Conservation (phyloP, 2,113 vertebrate species). For the Herpailurus yagouaroundi region DNA sequence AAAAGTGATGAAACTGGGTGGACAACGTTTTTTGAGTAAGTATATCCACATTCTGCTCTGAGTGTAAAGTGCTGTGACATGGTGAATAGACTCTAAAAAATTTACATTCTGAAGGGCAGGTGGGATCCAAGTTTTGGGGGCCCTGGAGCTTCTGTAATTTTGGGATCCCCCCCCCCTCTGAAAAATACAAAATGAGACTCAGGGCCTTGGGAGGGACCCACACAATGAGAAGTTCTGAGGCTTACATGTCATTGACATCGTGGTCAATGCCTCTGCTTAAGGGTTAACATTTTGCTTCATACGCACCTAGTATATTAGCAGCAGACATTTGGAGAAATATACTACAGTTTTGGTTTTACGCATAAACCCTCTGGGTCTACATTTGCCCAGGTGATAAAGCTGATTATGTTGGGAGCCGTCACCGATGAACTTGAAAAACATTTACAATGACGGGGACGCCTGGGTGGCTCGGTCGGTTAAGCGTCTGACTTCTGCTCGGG, state of each 20-base stretch:
- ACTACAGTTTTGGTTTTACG: neutral
- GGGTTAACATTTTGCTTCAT: neutral
- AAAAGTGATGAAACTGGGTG: conserved; percentile 98
- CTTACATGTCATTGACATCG: neutral
- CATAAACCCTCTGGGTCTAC: neutral
- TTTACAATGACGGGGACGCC: neutral
- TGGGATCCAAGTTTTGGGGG: neutral
- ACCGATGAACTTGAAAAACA: neutral
- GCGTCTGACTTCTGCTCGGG: too few relatives aligned
- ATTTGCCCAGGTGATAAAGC: neutral
- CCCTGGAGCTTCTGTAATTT: neutral
- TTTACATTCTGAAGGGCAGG: neutral
- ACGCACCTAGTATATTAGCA: neutral
- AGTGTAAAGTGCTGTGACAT: neutral
- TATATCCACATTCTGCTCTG: conserved; percentile 68
- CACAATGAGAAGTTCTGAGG: neutral
- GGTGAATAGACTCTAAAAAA: neutral
- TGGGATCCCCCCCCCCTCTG: neutral
- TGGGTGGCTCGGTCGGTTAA: too few relatives aligned
- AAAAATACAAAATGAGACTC: neutral
- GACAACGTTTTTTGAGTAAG: conserved; percentile 99
- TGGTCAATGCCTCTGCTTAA: neutral
- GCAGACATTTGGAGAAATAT: neutral
- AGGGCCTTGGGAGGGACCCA: neutral
- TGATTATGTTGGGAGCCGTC: neutral